phyloP scores from a whole-genome alignment of 2,888 invertebrate species.

The Parnassius mnemosyne region DNA sequence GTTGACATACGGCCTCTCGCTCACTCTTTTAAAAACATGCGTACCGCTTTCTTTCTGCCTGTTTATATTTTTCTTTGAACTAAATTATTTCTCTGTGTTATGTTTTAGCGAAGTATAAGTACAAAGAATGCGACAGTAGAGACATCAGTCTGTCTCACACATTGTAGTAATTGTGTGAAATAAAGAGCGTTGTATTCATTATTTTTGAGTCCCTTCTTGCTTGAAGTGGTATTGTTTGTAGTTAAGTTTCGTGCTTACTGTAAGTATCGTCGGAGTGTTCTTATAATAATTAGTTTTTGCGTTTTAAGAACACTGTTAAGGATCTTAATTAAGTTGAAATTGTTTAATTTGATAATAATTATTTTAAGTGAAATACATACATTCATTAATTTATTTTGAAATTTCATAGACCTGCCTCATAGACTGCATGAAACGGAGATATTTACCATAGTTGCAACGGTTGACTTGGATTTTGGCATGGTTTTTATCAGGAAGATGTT shows the following conservation, averaged over 20 bases:
- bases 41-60: constrained; percentile 31
- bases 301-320: constrained; percentile 6
- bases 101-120: constrained; percentile 38
- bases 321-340: too few relatives aligned
- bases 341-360: too few relatives aligned
- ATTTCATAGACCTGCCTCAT: too few relatives aligned
- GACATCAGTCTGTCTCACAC: constrained; percentile 49
- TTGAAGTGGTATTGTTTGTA: constrained; percentile 40
- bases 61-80: constrained; percentile 24
- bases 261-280: constrained; percentile 25
- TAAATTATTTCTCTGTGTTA: constrained; percentile 44
- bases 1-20: constrained; percentile 46
- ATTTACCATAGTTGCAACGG: too few relatives aligned
- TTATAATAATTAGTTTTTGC: constrained; percentile 24
- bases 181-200: constrained; percentile 72
- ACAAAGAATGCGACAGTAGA: constrained; percentile 46
- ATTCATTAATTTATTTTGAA: too few relatives aligned
- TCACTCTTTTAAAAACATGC: constrained; percentile 38
- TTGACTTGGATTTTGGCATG: too few relatives aligned
- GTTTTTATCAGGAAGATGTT: too few relatives aligned
- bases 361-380: too few relatives aligned
- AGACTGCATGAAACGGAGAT: too few relatives aligned
- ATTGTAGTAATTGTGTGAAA: constrained; percentile 73
- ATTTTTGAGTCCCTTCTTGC: constrained; percentile 51
- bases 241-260: constrained; percentile 24